A percentile compares a stretch with the other conserved stretches of the same genome.
These are phyloP conservation scores for Pantala flavescens DNA, from an alignment of 1,140 invertebrate species.

Conservation along the genomic window DNA sequence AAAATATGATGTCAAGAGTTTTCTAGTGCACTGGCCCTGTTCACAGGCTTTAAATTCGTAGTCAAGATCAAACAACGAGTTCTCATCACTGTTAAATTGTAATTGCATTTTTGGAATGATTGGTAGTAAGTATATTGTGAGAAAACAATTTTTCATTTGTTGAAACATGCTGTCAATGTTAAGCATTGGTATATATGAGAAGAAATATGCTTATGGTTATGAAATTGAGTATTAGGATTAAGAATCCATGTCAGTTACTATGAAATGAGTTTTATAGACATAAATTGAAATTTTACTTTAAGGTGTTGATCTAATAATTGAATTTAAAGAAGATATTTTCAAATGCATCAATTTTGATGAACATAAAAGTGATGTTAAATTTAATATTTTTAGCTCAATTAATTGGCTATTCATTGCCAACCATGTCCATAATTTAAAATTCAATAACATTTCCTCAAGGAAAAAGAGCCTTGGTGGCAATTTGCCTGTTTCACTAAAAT, in stretches of 20 bases:
- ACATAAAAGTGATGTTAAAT: background rate
- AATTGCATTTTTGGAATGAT: background rate
- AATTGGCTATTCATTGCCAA: slow-evolving; percentile 4
- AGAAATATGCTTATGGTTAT: no score
- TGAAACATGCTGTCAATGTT: no score
- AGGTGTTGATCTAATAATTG: background rate
- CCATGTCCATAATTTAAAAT: background rate
- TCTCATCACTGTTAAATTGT: slow-evolving; percentile 1
- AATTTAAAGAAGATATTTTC: slow-evolving; percentile 5
- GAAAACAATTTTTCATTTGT: background rate
- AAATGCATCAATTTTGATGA: slow-evolving; percentile 3
- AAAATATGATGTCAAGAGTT: background rate
- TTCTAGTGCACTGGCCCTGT: background rate
- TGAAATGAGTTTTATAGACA: background rate
- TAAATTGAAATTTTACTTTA: background rate
- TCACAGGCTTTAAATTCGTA: background rate
- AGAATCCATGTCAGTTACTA: background rate
- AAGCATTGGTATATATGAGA: no score
- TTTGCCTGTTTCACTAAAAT: background rate
- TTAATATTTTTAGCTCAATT: slow-evolving; percentile 11
- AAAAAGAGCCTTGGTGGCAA: background rate
- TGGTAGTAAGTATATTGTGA: background rate
- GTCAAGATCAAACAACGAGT: background rate
- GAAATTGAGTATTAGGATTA: no score
- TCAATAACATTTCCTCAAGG: background rate